Percentiles rank a stretch among this genome's conserved stretches.
Evolutionary conservation across 2,113 vertebrate genomes (phyloP).

Genomic region (Pandion haliaetus): DNA sequence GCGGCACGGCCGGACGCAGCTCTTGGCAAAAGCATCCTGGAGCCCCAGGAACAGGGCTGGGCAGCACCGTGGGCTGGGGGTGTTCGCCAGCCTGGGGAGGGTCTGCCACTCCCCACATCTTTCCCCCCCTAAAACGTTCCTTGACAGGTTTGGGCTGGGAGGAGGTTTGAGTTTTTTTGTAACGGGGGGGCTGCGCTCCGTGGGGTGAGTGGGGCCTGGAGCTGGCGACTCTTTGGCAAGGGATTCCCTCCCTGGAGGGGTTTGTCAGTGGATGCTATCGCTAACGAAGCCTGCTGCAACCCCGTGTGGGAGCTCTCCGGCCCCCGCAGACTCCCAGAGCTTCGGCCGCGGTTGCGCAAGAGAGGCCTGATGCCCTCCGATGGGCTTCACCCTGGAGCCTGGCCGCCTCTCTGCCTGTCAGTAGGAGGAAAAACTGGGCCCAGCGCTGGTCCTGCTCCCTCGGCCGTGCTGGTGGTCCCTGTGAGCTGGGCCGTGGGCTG

Average conservation of each 20-base stretch:
- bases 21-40: neutral
- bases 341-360: neutral
- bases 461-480: neutral
- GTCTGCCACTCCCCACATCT: neutral
- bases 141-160: neutral
- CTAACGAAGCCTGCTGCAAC: neutral
- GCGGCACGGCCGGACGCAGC: neutral
- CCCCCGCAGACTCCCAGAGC: neutral
- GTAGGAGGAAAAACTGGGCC: too few relatives aligned
- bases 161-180: neutral
- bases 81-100: neutral
- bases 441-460: neutral
- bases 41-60: neutral
- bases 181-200: neutral
- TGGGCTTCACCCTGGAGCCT: neutral
- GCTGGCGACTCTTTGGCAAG: neutral
- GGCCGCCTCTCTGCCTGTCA: neutral
- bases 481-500: neutral
- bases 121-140: neutral
- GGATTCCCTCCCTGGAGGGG: neutral
- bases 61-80: neutral
- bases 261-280: neutral
- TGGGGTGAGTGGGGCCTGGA: neutral
- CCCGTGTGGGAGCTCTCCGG: neutral
- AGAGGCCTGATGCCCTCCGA: neutral